A percentile compares a stretch with the other conserved stretches of the same genome.
phyloP scores from a whole-genome alignment of 2,113 vertebrate species.

The Candoia aspera region DNA sequence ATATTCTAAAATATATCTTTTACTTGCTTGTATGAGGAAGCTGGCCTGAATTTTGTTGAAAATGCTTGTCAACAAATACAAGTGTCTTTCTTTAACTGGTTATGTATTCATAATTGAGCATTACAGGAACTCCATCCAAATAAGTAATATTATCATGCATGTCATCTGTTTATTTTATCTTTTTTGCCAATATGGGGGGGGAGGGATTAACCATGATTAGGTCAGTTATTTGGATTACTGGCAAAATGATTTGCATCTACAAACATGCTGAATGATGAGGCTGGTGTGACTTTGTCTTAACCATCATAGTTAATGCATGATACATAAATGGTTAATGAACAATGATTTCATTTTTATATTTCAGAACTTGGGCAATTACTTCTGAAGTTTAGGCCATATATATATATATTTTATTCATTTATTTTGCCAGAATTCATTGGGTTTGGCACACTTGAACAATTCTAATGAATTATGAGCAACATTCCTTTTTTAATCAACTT shows the following conservation, averaged over 20 bases:
- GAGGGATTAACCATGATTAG: background rate
- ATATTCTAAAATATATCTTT: conserved; percentile 2
- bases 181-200: background rate
- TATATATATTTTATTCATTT: background rate
- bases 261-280: background rate
- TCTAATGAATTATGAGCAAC: background rate
- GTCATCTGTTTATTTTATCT: background rate
- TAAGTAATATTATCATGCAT: background rate
- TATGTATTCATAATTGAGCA: background rate
- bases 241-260: background rate
- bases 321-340: background rate
- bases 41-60: background rate
- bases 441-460: background rate
- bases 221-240: background rate
- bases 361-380: background rate
- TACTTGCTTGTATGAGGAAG: background rate
- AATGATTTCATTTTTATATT: background rate
- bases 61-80: conserved; percentile 10
- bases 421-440: background rate
- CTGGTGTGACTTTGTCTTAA: background rate
- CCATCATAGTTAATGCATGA: too few species aligned
- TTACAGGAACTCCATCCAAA: background rate
- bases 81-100: conserved; percentile 23
- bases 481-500: background rate
- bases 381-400: background rate